Evolutionary conservation across 2,888 invertebrate genomes (phyloP).

Genomic region (Agrotis segetum): DNA sequence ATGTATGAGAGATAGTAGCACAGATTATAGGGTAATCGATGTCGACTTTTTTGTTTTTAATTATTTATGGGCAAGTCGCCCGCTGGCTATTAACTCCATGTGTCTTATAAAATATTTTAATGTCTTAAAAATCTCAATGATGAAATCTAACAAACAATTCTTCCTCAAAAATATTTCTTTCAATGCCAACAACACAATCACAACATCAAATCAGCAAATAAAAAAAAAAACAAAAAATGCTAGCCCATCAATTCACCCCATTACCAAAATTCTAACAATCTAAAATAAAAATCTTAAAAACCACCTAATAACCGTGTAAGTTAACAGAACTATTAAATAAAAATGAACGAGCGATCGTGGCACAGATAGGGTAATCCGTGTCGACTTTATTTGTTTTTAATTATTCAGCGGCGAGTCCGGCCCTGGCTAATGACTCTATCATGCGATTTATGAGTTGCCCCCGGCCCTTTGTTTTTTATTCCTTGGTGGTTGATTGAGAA

Average conservation of each 20-base stretch:
- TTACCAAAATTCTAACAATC: slow-evolving; percentile 54
- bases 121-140: no score
- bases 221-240: not conserved
- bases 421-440: slow-evolving; percentile 90
- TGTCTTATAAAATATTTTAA: no score
- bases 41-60: no score
- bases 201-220: no score
- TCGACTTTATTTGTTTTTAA: slow-evolving; percentile 90
- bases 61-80: no score
- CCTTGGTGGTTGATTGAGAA: slow-evolving; percentile 80
- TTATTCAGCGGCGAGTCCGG: slow-evolving; percentile 87
- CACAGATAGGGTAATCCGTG: slow-evolving; percentile 88
- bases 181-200: no score
- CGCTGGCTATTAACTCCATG: no score
- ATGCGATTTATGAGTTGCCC: slow-evolving; percentile 85
- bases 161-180: no score
- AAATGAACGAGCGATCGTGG: slow-evolving; percentile 84
- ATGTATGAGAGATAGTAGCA: slow-evolving; percentile 83
- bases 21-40: no score
- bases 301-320: slow-evolving; percentile 72
- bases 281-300: slow-evolving; percentile 65
- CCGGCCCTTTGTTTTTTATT: slow-evolving; percentile 83
- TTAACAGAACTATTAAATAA: slow-evolving; percentile 81
- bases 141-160: no score
- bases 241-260: slow-evolving; percentile 41